A percentile compares a stretch with the other conserved stretches of the same genome.
These are phyloP conservation scores for Zalophus californianus DNA, from an alignment of 2,797 vertebrate species.

Conservation along the genomic window DNA sequence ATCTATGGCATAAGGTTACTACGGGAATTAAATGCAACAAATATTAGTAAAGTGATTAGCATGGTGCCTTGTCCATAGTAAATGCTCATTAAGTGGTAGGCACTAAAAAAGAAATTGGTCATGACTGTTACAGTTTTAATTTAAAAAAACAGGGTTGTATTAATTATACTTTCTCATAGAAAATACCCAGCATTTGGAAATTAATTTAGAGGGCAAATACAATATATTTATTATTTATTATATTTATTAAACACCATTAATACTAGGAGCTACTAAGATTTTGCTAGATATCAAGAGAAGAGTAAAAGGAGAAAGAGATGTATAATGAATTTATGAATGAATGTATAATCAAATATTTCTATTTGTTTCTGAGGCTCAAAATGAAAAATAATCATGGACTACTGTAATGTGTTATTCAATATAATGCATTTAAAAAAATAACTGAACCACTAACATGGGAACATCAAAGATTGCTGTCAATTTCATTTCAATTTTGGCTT, in stretches of 20 bases:
- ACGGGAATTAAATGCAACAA: background rate
- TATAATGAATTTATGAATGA: background rate
- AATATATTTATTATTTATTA: background rate
- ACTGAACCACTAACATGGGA: background rate
- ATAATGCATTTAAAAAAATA: background rate
- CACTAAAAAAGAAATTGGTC: background rate
- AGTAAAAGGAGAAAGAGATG: background rate
- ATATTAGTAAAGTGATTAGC: background rate
- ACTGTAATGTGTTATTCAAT: background rate
- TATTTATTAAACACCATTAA: background rate
- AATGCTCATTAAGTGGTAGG: background rate
- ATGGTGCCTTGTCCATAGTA: background rate
- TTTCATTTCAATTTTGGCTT: constrained; percentile 12
- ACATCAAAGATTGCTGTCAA: background rate
- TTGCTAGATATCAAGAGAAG: background rate
- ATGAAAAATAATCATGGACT: background rate
- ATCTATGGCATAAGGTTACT: background rate
- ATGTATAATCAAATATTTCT: background rate
- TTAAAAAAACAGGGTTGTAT: background rate
- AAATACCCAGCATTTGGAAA: background rate
- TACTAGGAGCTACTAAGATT: background rate
- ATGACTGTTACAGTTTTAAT: background rate
- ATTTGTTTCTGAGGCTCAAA: constrained; percentile 40
- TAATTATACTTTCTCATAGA: background rate
- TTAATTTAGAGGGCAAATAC: background rate